Evolutionary conservation across 2,113 vertebrate genomes (phyloP).

Genomic region (Cephalopterus ornatus): DNA sequence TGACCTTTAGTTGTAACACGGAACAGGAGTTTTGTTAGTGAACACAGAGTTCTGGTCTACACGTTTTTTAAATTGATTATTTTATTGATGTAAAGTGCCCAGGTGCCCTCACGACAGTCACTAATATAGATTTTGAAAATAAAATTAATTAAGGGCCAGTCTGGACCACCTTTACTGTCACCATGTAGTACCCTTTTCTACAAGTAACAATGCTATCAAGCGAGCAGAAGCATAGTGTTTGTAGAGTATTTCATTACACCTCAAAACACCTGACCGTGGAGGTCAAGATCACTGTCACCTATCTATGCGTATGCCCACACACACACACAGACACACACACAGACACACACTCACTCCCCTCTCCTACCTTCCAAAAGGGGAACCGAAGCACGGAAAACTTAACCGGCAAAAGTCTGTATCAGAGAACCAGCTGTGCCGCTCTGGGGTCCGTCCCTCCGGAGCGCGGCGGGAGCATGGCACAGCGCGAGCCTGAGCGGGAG

Average conservation of each 20-base stretch:
- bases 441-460: not conserved
- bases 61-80: conserved; percentile 58
- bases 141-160: conserved; percentile 64
- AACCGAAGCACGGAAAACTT: not conserved
- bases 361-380: conserved; percentile 35
- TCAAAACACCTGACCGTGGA: conserved; percentile 20
- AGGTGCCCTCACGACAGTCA: conserved; percentile 53
- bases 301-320: fast-evolving
- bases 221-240: not conserved
- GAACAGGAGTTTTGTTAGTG: conserved; percentile 39
- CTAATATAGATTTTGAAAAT: conserved; percentile 63
- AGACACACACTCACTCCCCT: not conserved
- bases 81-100: conserved; percentile 63
- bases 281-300: conserved; percentile 53
- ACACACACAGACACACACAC: not conserved
- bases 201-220: conserved; percentile 51
- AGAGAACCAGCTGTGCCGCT: not conserved
- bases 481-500: not conserved
- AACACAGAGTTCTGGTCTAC: conserved; percentile 52
- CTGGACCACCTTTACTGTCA: conserved; percentile 63
- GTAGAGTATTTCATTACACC: conserved; percentile 48
- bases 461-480: not conserved
- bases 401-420: not conserved
- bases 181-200: conserved; percentile 15
- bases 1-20: not conserved